These are phyloP conservation scores for Erebia palarica DNA, from an alignment of 2,888 invertebrate genomes.

Conservation along the genomic window DNA sequence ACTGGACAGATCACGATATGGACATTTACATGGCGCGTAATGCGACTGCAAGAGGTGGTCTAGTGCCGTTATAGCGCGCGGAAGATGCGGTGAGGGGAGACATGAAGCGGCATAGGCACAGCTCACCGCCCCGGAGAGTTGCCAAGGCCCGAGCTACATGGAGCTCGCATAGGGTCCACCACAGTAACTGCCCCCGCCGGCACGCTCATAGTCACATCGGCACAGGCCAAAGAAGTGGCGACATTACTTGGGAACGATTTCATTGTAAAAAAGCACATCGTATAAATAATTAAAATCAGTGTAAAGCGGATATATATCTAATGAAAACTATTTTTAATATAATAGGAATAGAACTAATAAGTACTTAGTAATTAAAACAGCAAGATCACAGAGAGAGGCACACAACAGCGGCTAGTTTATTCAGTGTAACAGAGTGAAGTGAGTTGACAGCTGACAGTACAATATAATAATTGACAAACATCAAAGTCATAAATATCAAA, in stretches of 20 bases:
- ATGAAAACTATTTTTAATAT: no score
- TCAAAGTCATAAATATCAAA: no score
- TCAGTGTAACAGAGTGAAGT: no score
- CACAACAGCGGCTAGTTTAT: no score
- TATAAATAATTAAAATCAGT: not conserved
- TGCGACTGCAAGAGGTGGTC: constrained; percentile 91
- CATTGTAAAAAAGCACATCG: constrained; percentile 3
- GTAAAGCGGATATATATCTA: not conserved
- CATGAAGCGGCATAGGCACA: constrained; percentile 50
- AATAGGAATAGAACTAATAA: no score
- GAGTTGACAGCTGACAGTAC: no score
- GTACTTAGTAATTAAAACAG: no score
- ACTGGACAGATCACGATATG: constrained; percentile 98
- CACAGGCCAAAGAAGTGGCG: constrained; percentile 33
- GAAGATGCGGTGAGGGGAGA: constrained; percentile 54
- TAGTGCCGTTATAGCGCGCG: constrained; percentile 89
- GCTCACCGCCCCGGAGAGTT: constrained; percentile 52
- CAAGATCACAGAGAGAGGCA: no score
- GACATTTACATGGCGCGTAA: constrained; percentile 97
- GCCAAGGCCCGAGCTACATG: constrained; percentile 54
- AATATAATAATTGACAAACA: no score
- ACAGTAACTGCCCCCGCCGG: constrained; percentile 44
- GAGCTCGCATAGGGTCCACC: constrained; percentile 54
- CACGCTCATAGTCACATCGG: constrained; percentile 40
- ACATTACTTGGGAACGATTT: constrained; percentile 38